Evolutionary conservation across 2,113 vertebrate genomes (phyloP).

Genomic region (Forbesichthys agassizii): DNA sequence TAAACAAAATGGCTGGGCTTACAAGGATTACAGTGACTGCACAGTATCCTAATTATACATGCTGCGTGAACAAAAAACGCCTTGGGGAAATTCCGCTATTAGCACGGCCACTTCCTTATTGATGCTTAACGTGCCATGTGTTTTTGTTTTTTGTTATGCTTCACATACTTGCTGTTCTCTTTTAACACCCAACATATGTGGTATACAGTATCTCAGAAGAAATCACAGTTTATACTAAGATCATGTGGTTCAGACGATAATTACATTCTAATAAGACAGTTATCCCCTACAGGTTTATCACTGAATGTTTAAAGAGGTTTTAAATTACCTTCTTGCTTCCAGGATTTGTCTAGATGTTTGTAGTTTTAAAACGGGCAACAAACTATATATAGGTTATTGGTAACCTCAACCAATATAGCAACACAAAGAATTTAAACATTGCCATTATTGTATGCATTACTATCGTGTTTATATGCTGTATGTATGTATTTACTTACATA

Average conservation of each 20-base stretch:
- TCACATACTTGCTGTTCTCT: conserved; percentile 28
- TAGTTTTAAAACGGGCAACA: too few relatives aligned
- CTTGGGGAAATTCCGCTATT: conserved; percentile 50
- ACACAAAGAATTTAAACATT: too few relatives aligned
- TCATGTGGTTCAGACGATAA: conserved; percentile 35
- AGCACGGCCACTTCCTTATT: conserved; percentile 37
- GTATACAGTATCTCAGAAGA: conserved; percentile 3
- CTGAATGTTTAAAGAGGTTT: not conserved
- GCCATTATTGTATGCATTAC: too few relatives aligned
- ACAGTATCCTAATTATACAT: conserved; percentile 58
- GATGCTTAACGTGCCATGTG: conserved; percentile 42
- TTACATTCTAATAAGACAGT: conserved; percentile 18
- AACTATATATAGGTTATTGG: too few relatives aligned
- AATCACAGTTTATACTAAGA: conserved; percentile 21
- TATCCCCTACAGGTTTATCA: not conserved
- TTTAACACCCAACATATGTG: conserved; percentile 4
- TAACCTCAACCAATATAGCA: too few relatives aligned
- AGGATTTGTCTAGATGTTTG: too few relatives aligned
- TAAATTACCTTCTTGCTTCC: not conserved
- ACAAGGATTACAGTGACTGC: conserved; percentile 44
- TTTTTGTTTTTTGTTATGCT: conserved; percentile 11
- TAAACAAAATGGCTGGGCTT: conserved; percentile 43
- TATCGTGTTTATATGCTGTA: too few relatives aligned
- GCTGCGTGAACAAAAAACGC: conserved; percentile 14
- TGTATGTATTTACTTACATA: too few relatives aligned